These are phyloP conservation scores for Thalassophryne amazonica DNA, from an alignment of 2,797 vertebrate species.

Conservation along the genomic window DNA sequence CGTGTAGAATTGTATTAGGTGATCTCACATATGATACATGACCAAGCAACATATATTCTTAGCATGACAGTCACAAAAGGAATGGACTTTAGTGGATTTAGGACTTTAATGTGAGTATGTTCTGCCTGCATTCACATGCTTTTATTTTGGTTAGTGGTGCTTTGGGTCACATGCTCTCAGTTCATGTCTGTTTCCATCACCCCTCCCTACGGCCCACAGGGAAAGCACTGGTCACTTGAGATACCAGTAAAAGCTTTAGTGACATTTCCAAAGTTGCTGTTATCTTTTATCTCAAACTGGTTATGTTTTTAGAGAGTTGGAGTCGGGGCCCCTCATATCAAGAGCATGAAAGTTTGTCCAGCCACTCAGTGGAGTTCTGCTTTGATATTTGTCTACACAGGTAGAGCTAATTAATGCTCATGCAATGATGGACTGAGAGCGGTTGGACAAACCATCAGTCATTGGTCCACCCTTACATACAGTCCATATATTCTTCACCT, in stretches of 20 bases:
- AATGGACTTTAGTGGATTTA: slow-evolving; percentile 34
- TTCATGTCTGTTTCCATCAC: slow-evolving; percentile 35
- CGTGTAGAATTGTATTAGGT: too few relatives aligned
- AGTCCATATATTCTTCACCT: too few relatives aligned
- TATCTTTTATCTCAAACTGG: slow-evolving; percentile 53
- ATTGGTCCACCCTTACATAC: too few relatives aligned
- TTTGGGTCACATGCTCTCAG: slow-evolving; percentile 17
- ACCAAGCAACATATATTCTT: slow-evolving; percentile 3
- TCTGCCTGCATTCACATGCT: slow-evolving; percentile 36
- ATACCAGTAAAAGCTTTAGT: slow-evolving; percentile 38
- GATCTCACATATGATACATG: too few relatives aligned
- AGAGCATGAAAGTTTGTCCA: slow-evolving; percentile 16
- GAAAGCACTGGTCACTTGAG: slow-evolving; percentile 32
- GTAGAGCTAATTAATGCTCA: slow-evolving; percentile 45
- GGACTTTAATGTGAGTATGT: slow-evolving; percentile 27
- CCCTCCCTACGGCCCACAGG: neutral
- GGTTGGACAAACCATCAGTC: too few relatives aligned
- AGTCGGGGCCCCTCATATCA: slow-evolving; percentile 7
- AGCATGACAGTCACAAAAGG: neutral
- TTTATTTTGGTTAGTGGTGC: slow-evolving; percentile 38
- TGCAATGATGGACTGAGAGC: slow-evolving; percentile 23
- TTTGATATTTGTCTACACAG: slow-evolving; percentile 41
- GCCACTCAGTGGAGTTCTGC: slow-evolving; percentile 13
- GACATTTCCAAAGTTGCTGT: slow-evolving; percentile 38
- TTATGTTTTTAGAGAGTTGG: slow-evolving; percentile 47